Evolutionary conservation across 2,113 vertebrate species (phyloP), one percentile per base, ranked within the genome.

Genomic region (Mesitornis unicolor): DNA sequence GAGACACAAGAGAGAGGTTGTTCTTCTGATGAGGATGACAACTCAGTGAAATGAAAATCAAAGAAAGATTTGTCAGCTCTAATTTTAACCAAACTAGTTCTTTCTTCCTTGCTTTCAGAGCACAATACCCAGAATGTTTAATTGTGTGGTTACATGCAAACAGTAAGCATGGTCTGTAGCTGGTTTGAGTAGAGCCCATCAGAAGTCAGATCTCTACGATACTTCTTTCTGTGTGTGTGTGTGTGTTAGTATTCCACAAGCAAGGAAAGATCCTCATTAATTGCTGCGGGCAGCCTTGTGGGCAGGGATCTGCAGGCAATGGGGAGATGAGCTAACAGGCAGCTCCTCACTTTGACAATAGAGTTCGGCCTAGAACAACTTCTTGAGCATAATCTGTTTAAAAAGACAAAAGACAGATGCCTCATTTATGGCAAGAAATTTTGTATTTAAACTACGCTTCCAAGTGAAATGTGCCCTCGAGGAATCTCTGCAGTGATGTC

Each of bases 331-430:
- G 6, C 56, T 82, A 17, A 0, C 43, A 90, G 83, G 50, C 63
- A 87, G 69, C 35, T 86, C 50, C 76, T 84, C 1, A 1, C 63
- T 85, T 74, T 76, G 56, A 87, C 77, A 80, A 65, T 35, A 50
- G 74, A 80, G 51, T 61, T 86, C 45, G 64, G 59, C 31, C 69
- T 50, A 43, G 59, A 90, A 89, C 78, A 85, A 64, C 42, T 85
- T 78, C 67, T 92, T 75, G 36, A 57, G 13, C 12, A 10, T 75
- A 87, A 86, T 86, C 31, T 84, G n/a, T 86, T 94, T 70, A 40
- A 90, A 90, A 88, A 88, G 75, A 84, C 42, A 78, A 93, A 96
- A 88, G 82, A 36, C 56, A 84, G 51, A 93, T 68, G 60, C 47
- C 70, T 90, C 36, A 65, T 87, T 80, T 64, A 24, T 69, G 29